These are phyloP conservation scores for Pao palembangensis DNA, from an alignment of 2,113 vertebrate species.

Conservation along the genomic window DNA sequence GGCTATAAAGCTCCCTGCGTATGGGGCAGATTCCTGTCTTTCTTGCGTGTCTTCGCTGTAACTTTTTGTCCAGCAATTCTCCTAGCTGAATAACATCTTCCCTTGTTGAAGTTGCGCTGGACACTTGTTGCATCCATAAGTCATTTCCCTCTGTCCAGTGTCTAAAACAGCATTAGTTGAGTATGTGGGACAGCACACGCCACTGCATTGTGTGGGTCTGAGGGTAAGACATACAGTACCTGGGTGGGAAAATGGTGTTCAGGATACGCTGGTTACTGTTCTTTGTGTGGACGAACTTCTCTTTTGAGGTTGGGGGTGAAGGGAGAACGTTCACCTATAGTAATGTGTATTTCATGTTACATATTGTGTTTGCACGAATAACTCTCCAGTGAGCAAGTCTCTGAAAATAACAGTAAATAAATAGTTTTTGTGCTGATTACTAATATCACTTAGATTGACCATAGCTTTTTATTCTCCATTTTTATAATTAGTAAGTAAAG, in stretches of 20 bases:
- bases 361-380: no score
- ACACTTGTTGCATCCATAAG: conserved; percentile 90
- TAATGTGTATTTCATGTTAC: background rate
- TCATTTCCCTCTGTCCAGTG: conserved; percentile 82
- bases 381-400: no score
- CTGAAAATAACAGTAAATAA: no score
- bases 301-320: conserved; percentile 77
- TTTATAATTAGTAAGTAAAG: no score
- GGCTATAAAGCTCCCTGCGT: conserved; percentile 87
- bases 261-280: conserved; percentile 78
- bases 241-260: conserved; percentile 86
- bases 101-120: conserved; percentile 84
- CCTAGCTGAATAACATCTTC: conserved; percentile 84
- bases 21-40: conserved; percentile 90
- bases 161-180: conserved; percentile 59
- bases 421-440: no score
- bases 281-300: conserved; percentile 62
- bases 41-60: conserved; percentile 85
- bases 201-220: background rate
- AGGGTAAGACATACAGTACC: conserved; percentile 70
- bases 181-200: conserved; percentile 1
- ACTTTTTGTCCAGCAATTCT: conserved; percentile 82
- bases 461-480: no score
- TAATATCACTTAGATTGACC: no score
- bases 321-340: conserved; percentile 73